A percentile compares a stretch with the other conserved stretches of the same genome.
Conservation (phyloP, 2,888 invertebrate species). For the Dryococelus australis region DNA sequence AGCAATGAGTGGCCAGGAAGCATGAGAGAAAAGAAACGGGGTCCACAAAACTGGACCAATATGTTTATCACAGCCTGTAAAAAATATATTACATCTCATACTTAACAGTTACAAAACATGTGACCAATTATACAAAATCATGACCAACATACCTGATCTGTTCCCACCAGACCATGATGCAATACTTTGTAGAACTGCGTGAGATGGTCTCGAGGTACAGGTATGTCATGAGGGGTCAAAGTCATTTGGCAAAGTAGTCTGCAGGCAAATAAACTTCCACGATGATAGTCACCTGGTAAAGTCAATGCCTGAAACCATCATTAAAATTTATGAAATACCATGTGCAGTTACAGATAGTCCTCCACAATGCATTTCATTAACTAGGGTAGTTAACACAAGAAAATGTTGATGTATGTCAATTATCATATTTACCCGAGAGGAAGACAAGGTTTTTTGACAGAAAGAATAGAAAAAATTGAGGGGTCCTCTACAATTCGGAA, state of each 20-base stretch:
- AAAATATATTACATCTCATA: slow-evolving; percentile 31
- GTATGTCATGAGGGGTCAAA: slow-evolving; percentile 81
- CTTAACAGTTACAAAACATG: too few species aligned
- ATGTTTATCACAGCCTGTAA: slow-evolving; percentile 76
- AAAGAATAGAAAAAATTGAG: too few species aligned
- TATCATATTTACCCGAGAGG: too few species aligned
- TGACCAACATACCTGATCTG: slow-evolving; percentile 66
- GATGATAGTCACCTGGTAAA: slow-evolving; percentile 74
- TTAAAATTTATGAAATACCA: neutral
- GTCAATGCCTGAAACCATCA: slow-evolving; percentile 65
- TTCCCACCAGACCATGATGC: slow-evolving; percentile 70
- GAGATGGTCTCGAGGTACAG: slow-evolving; percentile 73
- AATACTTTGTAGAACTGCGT: slow-evolving; percentile 87
- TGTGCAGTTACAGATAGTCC: neutral
- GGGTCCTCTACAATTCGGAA: too few species aligned
- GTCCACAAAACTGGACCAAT: slow-evolving; percentile 80
- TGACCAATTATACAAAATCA: too few species aligned
- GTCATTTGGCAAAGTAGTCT: slow-evolving; percentile 82
- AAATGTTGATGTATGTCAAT: too few species aligned
- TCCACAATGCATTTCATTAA: too few species aligned
- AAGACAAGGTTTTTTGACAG: too few species aligned
- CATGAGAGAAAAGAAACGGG: slow-evolving; percentile 84
- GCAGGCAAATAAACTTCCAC: slow-evolving; percentile 86
- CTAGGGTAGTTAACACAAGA: too few species aligned
- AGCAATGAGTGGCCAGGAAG: slow-evolving; percentile 89